Evolutionary conservation across 2,888 invertebrate species (phyloP), one percentile per base, ranked within the genome.

Genomic region (Lithophane ornitopus): DNA sequence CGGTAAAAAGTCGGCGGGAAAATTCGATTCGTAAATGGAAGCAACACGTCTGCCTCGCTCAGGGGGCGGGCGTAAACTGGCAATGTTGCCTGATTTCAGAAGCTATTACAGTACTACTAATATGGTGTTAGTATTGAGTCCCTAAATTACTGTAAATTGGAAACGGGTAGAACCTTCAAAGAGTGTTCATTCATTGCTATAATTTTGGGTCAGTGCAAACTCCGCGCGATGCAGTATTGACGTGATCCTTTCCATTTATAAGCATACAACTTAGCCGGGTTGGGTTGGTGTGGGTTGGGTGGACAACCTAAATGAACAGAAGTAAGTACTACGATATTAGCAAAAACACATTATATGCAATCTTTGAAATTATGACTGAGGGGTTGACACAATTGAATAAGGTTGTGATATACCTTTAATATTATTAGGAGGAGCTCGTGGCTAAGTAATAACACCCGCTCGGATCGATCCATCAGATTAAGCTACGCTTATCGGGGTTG

Each of bases 11-110:
- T 39, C 73, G 74, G 80, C 85, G 85, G 77, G 80, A 84, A 83
- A 87, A 85, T 89, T 78, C 63, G 76, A 79, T 73, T 80, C 62
- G 28, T 63, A 74, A 75, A 82, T 78, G 73, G 68, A 82, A 87
- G 86, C 84, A 66, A 46, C 76, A n/a, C 90, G 91, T 80, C 88
- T 85, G 80, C 69, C 86, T 87, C 84, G 78, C 82, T 58, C 80
- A 74, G 74, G 68, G 70, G 66, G 78, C 82, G 80, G 79, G 83
- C 89, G 86, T 74, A 72, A 69, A 90, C 90, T 90, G 86, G 72
- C 81, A 56, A 80, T 75, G 68, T 68, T 70, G 82, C 82, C 85
- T 85, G 68, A 82, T 73, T 80, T 73, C 75, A 65, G 46, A 59
- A 46, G 70, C 4, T 34, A 34, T 76, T 69, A 74, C 66, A 34